These are phyloP conservation scores for Mycteria americana DNA, from an alignment of 2,797 vertebrate species.

Conservation along the genomic window DNA sequence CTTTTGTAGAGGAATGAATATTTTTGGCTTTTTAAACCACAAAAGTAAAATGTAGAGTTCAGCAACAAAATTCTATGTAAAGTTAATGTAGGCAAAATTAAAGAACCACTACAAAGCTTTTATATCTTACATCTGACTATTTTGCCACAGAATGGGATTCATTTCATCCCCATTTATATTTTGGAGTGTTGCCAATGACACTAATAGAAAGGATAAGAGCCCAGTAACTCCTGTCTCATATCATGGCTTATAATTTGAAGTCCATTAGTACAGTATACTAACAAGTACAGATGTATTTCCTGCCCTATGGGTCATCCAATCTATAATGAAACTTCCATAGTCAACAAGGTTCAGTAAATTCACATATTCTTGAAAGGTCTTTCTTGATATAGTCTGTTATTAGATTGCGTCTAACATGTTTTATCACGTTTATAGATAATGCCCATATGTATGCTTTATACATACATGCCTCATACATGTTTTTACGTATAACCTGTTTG, in stretches of 20 bases:
- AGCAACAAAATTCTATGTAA: background rate
- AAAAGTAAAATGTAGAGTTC: background rate
- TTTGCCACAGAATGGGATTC: background rate
- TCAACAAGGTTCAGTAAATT: background rate
- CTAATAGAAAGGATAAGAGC: background rate
- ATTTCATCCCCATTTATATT: background rate
- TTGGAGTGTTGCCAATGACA: background rate
- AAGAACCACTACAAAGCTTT: background rate
- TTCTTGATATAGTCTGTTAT: background rate
- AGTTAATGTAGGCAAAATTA: background rate
- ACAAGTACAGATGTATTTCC: background rate
- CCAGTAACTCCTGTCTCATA: background rate
- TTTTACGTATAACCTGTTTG: rapidly evolving
- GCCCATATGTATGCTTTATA: background rate
- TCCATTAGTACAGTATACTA: background rate
- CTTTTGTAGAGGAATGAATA: background rate
- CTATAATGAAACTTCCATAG: background rate
- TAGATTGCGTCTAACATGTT: background rate
- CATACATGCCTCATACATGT: background rate
- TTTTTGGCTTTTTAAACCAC: constrained; percentile 1
- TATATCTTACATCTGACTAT: background rate
- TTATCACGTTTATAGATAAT: background rate
- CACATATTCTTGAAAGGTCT: background rate
- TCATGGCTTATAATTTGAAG: background rate
- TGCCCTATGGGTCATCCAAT: background rate